These are phyloP conservation scores for Pelecanus crispus DNA, from an alignment of 2,113 vertebrate genomes.

Conservation along the genomic window DNA sequence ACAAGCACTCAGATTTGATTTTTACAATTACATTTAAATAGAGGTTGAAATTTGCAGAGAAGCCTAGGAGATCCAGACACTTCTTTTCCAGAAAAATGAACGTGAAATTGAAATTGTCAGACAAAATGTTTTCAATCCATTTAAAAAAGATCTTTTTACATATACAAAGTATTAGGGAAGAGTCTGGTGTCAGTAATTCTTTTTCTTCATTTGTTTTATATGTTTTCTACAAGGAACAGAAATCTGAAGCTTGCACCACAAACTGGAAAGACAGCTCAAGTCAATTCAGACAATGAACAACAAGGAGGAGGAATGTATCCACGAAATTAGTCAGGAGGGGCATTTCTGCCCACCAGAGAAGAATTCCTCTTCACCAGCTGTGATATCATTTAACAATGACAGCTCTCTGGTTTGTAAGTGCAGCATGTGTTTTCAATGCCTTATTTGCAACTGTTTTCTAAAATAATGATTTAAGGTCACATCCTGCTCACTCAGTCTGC, in stretches of 20 bases:
- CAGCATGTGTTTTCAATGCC: neutral
- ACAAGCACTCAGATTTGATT: neutral
- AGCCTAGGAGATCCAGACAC: neutral
- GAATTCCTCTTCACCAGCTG: slow-evolving; percentile 31
- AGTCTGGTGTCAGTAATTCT: neutral
- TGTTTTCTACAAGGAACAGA: neutral
- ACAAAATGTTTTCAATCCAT: neutral
- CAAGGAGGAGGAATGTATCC: neutral
- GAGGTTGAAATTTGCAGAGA: neutral
- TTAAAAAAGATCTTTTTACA: neutral
- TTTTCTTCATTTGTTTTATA: neutral
- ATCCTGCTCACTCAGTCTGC: neutral
- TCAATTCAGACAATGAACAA: neutral
- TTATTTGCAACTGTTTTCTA: neutral
- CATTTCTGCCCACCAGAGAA: slow-evolving; percentile 41
- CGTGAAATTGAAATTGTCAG: neutral
- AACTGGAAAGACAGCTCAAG: neutral
- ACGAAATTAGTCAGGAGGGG: neutral
- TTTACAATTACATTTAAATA: neutral
- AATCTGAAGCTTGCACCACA: neutral
- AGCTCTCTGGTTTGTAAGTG: neutral
- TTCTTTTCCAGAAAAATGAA: neutral
- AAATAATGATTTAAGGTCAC: neutral
- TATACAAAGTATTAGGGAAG: neutral
- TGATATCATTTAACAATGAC: slow-evolving; percentile 1